Evolutionary conservation across 2,113 vertebrate genomes (phyloP).

Genomic region (Rhizomys pruinosus): DNA sequence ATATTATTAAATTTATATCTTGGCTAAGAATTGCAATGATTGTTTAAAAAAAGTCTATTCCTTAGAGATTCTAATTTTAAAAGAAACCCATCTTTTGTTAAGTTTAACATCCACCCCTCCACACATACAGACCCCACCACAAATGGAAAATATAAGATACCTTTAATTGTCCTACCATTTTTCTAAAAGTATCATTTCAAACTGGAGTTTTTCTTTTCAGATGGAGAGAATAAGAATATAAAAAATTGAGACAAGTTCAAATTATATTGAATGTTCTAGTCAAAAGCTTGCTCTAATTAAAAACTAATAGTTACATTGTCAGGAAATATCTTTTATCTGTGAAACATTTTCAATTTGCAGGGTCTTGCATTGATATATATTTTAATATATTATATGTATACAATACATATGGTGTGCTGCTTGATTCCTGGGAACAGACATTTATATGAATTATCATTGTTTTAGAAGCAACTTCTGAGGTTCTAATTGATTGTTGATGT

Average conservation of each 20-base stretch:
- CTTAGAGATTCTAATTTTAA: constrained; percentile 71
- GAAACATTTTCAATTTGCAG: neutral
- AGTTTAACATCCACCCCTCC: neutral
- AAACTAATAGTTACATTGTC: neutral
- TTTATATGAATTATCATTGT: neutral
- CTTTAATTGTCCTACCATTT: constrained; percentile 4
- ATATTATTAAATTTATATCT: constrained; percentile 65
- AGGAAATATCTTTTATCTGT: neutral
- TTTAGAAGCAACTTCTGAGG: neutral
- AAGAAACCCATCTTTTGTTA: constrained; percentile 56
- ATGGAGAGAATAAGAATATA: neutral
- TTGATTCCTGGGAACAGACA: neutral
- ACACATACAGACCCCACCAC: neutral
- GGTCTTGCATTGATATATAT: neutral
- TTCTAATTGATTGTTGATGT: neutral
- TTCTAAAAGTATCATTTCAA: constrained; percentile 31
- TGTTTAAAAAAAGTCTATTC: constrained; percentile 45
- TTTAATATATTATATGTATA: neutral
- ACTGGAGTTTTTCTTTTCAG: neutral
- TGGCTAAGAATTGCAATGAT: constrained; percentile 56
- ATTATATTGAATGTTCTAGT: neutral
- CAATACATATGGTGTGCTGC: neutral
- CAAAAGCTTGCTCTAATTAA: constrained; percentile 26
- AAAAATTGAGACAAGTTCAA: neutral
- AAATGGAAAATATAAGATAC: neutral